Evolutionary conservation across 2,113 vertebrate genomes (phyloP), one percentile per base, ranked within the genome.

Genomic region (Marcusenius ussheri): DNA sequence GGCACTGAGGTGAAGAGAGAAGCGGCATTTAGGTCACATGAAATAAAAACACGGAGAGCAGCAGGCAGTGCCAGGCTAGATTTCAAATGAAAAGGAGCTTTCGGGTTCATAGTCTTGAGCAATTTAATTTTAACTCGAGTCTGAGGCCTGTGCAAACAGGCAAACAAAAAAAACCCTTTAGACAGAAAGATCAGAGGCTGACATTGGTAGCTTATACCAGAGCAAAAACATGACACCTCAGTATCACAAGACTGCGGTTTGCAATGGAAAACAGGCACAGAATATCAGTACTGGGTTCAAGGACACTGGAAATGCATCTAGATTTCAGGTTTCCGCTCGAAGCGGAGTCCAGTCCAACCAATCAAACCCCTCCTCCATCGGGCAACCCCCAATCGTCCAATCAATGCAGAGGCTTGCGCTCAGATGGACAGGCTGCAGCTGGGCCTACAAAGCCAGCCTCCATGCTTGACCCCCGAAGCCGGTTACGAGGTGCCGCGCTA

Each of bases 1-100:
- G 97, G 97, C 96, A 97, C 98, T 99, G 93, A 35, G 35, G 56
- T 21, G 39, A 27, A 92, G 21, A 85, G 91, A 51, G 77, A 11
- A 77, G 56, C 24, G n/a, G 51, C 24, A 56, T 85, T 89, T 35
- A 46, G 77, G 51, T 58, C 77, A 62, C 51, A 58, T 62, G 50
- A 49, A 62, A 89, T 49, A 6, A 80, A 24, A 86, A 49, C 83
- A 86, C 8, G 80, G 80, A 86, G 46, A 13, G 45, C n/a, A 50
- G 46, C 46, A 27, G 24, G 47, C 83, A 86, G 42, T 4, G 10
- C n/a, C 83, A 15, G 47, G 11, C 47, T 49, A 27, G 83, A n/a
- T 27, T 86, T 49, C 45, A 86, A 86, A 86, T 86, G 24, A 31
- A 86, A 86, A 86, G 24, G 21, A 11, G 45, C n/a, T 86, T 86